Conservation (phyloP, 2,113 vertebrate genomes). For the Scortum barcoo region DNA sequence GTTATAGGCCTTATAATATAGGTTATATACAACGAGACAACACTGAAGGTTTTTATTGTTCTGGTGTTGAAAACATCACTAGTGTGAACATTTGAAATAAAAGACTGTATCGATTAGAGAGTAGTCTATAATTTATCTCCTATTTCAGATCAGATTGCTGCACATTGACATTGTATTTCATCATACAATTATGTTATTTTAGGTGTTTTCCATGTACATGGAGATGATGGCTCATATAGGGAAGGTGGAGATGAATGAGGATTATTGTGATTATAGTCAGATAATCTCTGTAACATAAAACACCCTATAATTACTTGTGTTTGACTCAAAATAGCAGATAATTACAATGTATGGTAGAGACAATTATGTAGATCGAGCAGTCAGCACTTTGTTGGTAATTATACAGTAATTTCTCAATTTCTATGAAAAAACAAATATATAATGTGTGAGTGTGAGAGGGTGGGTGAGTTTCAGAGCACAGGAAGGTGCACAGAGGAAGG, state of each 20-base stretch:
- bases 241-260: conserved; percentile 8
- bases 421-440: neutral
- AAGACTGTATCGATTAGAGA: neutral
- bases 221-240: neutral
- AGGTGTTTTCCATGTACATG: neutral
- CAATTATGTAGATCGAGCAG: conserved; percentile 47
- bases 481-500: neutral
- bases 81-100: no score
- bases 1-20: no score
- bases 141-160: neutral
- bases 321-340: conserved; percentile 53
- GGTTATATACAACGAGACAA: no score
- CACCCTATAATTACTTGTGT: conserved; percentile 25
- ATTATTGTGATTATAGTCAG: conserved; percentile 30
- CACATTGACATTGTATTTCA: neutral
- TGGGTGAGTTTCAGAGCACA: neutral
- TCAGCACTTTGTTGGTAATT: conserved; percentile 58
- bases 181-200: conserved; percentile 5
- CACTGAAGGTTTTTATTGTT: no score
- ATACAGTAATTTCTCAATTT: conserved; percentile 60
- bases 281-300: conserved; percentile 14
- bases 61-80: no score
- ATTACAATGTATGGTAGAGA: conserved; percentile 49
- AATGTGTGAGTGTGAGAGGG: conserved; percentile 4
- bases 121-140: neutral